Base-by-base conservation (phyloP, 2,113 vertebrate species). In the Heterochromis multidens region DNA sequence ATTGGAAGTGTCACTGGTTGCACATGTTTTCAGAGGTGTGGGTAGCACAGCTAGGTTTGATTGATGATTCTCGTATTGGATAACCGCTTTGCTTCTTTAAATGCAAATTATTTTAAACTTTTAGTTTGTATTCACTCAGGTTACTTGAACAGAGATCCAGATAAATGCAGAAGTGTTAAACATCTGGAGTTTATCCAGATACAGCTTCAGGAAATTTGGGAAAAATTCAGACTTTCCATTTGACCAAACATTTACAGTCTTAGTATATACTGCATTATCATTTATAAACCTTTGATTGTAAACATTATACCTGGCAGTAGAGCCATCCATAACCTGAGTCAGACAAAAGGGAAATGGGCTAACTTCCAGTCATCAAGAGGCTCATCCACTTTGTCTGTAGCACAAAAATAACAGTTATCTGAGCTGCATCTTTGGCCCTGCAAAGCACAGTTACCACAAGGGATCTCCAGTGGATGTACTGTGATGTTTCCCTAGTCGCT, bases 401-500 rank as follows among this genome's bases (percentile, higher is more conserved):
- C 29, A 43, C 77, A 70, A 76, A 77, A 35, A 40, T 19, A 83
- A 83, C 5, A 12, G 33, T 61, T 83, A 65, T 25, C n/a, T 0
- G 62, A 80, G 40, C 61, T 52, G 33, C 25, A 81, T 78, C 81
- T 89, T 59, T 90, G 80, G 84, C 87, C 60, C 60, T 37, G n/a
- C 9, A 61, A 84, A 80, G 80, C 85, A 60, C 43, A 78, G 37
- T 35, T 79, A 77, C 29, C 63, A 58, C 62, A 1, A 12, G 56
- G 80, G 67, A 79, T 72, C 79, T 83, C 74, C 58, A 37, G 77
- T 25, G 58, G 82, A 80, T 76, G 61, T n/a, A 6, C 77, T 77
- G 70, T 35, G 37, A 57, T 74, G 79, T 58, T 82, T 80, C 43
- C 57, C 49, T 23, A 29, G 67, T 59, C 16, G 4, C 59, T 84